Base-by-base conservation (phyloP, 2,888 invertebrate species). In the Watsonalla cultraria region DNA sequence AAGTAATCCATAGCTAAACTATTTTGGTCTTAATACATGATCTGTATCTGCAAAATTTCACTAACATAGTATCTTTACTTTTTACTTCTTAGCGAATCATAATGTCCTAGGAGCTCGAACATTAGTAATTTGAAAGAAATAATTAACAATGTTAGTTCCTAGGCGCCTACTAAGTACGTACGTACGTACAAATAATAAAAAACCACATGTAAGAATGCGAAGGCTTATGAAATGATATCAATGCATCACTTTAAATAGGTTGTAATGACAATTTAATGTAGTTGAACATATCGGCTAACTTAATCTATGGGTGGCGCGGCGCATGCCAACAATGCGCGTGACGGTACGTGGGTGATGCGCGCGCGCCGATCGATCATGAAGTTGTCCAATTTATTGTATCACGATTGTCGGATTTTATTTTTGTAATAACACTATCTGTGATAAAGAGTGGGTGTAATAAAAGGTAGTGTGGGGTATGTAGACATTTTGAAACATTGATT, bases 261-360 rank as follows among this genome's bases (percentile, higher is more conserved):
- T 61, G 59, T 70, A 68, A 69, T 69, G 68, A 70, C 66, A 71
- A 62, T 65, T 62, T 74, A 65, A 70, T 67, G 58, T 64, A 57
- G 59, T 66, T 64, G 51, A 65, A 61, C 62, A 61, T 64, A 62
- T 68, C 62, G 62, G 66, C 65, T 46, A 52, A 46, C 50, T 13
- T 46, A 53, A 51, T 46, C 54, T 47, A 46, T 45, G 35, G 42
- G 24, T 61, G 51, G 56, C 66, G 57, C 62, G 63, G 69, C 76
- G 68, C 65, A 66, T 60, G 66, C 68, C 64, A 65, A 68, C 64
- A 65, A 63, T 65, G 62, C 66, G 70, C 83, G 81, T 82, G 83
- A 83, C 77, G 68, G 68, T 74, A 80, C 84, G 85, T 84, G 86
- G 84, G 84, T 80, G 86, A 83, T 74, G 75, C 74, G 72, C 77